Conservation (phyloP, 2,797 vertebrate genomes). For the Pangasius macronema region DNA sequence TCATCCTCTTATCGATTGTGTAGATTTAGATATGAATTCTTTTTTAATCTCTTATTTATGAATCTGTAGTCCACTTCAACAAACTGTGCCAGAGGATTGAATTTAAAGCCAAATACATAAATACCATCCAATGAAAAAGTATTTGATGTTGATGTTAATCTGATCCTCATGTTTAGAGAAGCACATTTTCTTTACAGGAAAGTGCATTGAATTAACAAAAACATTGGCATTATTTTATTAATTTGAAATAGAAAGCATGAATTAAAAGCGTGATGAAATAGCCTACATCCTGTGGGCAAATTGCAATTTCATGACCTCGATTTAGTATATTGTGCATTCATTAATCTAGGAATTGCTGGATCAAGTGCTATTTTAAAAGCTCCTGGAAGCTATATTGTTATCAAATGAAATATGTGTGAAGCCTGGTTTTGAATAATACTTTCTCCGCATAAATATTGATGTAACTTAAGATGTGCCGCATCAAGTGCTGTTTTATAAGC, state of each 20-base stretch:
- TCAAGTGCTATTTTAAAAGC: not conserved
- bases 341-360: not conserved
- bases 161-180: slow-evolving; percentile 59
- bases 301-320: not conserved
- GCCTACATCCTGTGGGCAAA: not conserved
- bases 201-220: not conserved
- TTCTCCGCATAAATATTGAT: not conserved
- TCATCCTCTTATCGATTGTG: slow-evolving; percentile 29
- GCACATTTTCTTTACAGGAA: not conserved
- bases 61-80: slow-evolving; percentile 28
- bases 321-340: not conserved
- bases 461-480: not conserved
- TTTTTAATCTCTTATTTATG: slow-evolving; percentile 54
- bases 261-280: not conserved
- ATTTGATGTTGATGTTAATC: slow-evolving; percentile 51
- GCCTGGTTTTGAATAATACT: not conserved
- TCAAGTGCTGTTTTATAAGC: not conserved
- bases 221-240: not conserved
- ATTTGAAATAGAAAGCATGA: not conserved
- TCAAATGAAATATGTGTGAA: not conserved
- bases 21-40: slow-evolving; percentile 25
- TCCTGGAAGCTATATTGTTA: too few species aligned
- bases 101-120: slow-evolving; percentile 21
- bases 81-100: slow-evolving; percentile 38
- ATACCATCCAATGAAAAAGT: slow-evolving; percentile 15